Evolutionary conservation across 2,797 vertebrate genomes (phyloP), one percentile per base, ranked within the genome.

Genomic region (Tenualosa thibaudeaui): DNA sequence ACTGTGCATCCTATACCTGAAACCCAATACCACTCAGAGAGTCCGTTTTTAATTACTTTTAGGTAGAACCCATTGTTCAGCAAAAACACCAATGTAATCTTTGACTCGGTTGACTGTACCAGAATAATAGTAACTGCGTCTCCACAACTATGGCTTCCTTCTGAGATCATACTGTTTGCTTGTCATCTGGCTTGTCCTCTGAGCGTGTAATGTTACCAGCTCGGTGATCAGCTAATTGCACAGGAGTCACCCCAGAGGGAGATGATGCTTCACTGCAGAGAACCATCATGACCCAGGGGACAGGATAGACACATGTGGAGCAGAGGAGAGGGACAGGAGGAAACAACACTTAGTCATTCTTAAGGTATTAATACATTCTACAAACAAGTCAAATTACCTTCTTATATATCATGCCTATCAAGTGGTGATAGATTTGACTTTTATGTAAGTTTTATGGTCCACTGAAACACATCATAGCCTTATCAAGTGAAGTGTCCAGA

Each of bases 171-270:
- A 22, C 13, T 31, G 19, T 75, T 43, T 43, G 68, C 31, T 75
- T 40, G 43, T 75, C 68, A 75, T 75, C 68, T 19, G 37, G 68
- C 68, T 75, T 17, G 15, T 75, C 68, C 68, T 75, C 68, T 75
- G 68, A 40, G 68, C 31, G 68, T 43, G 37, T 75, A 40, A 43
- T 43, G 37, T 75, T 75, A 75, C 68, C 31, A 12, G 68, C 31
- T 75, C 31, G 40, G 68, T 75, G 68, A 75, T 75, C 31, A 75
- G 68, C 68, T 75, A 75, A 75, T 75, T 75, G 68, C 31, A 4
- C 68, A 37, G 65, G 31, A 75, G 68, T 40, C 68, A 75, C 13
- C 31, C 68, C 65, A 10, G 7, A 54, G 37, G 17, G 68, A 12
- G 65, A 75, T 8, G 31, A 37, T 75, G 15, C 31, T 12, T 24